Percentiles rank a stretch among this genome's conserved stretches.
These are phyloP conservation scores for Achroia grisella DNA, from an alignment of 1,140 invertebrate genomes.

Conservation along the genomic window DNA sequence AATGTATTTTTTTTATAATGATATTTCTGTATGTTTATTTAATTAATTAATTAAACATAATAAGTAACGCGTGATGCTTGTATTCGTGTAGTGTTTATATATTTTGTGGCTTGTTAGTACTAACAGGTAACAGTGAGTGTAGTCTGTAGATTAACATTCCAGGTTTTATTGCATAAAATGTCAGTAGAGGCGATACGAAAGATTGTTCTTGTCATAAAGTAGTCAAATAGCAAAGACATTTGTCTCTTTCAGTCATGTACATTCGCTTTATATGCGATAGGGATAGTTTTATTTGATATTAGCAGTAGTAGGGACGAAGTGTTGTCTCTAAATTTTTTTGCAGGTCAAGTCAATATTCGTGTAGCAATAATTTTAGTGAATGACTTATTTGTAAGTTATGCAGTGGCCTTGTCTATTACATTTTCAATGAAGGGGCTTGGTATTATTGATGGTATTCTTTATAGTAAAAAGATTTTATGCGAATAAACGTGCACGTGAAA, in stretches of 20 bases:
- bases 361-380: constrained; percentile 11
- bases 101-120: constrained; percentile 15
- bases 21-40: too few relatives aligned
- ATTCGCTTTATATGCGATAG: neutral
- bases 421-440: neutral
- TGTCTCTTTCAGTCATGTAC: neutral
- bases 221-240: neutral
- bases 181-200: neutral
- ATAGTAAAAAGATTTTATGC: too few relatives aligned
- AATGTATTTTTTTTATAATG: too few relatives aligned
- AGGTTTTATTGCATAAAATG: constrained; percentile 14
- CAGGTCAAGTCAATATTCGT: constrained; percentile 1
- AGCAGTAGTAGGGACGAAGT: too few relatives aligned
- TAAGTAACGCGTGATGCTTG: neutral
- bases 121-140: constrained; percentile 30
- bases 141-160: constrained; percentile 59
- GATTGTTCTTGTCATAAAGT: neutral
- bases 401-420: constrained; percentile 7
- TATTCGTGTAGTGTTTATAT: constrained; percentile 10
- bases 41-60: neutral
- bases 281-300: neutral
- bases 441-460: too few relatives aligned
- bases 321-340: too few relatives aligned
- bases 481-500: too few relatives aligned
- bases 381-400: constrained; percentile 10